Evolutionary conservation across 2,888 invertebrate genomes (phyloP).

Genomic region (Galeopsomyia nigrocyanea): DNA sequence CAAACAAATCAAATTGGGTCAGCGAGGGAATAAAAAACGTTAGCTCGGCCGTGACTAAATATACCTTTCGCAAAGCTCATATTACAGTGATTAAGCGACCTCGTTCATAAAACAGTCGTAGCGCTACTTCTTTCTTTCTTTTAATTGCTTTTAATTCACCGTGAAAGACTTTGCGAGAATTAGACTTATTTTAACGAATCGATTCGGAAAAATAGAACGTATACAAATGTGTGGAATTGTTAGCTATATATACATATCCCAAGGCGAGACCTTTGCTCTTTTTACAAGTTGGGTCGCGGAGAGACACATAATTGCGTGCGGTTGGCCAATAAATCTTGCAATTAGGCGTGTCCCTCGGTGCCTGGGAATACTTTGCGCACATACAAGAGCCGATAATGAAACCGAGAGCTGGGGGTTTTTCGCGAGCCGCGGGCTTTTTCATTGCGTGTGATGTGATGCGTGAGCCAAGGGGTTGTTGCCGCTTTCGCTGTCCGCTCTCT

Average conservation of each 20-base stretch:
- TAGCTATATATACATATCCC: too few relatives aligned
- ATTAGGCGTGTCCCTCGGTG: conserved; percentile 44
- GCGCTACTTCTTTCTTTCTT: not conserved
- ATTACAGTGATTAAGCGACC: conserved; percentile 9
- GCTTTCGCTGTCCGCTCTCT: not conserved
- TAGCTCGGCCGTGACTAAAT: not conserved
- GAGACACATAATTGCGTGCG: conserved; percentile 36
- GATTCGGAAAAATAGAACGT: too few relatives aligned
- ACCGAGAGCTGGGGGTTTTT: conserved; percentile 16
- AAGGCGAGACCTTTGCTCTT: not conserved
- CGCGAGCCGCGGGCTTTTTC: conserved; percentile 21
- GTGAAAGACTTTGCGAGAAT: not conserved
- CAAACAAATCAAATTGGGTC: too few relatives aligned
- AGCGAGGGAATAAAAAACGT: too few relatives aligned
- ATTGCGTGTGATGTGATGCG: conserved; percentile 36
- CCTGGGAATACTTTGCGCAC: conserved; percentile 26
- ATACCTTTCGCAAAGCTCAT: not conserved
- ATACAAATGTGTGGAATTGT: not conserved
- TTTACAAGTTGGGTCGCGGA: not conserved
- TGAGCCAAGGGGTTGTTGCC: conserved; percentile 7
- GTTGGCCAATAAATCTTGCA: conserved; percentile 46
- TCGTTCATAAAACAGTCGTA: not conserved
- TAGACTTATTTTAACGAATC: not conserved
- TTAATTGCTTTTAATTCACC: not conserved
- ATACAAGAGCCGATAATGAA: conserved; percentile 27